Percentiles rank a stretch among this genome's conserved stretches.
Conservation (phyloP, 2,113 vertebrate genomes). For the Calidris pygmaea region DNA sequence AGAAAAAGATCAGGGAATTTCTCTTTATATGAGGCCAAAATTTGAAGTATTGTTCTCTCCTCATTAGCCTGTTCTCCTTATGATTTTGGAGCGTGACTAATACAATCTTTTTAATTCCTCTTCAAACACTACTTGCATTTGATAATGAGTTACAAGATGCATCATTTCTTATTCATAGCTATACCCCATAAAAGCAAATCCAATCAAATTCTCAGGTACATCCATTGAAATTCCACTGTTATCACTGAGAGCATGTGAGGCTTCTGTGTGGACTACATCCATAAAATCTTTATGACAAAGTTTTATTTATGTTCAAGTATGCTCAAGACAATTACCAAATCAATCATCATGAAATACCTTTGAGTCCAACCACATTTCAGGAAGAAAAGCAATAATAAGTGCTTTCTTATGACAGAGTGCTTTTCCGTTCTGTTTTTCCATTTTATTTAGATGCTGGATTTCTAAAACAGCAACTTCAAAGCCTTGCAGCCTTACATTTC, state of each 20-base stretch:
- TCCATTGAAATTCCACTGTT: background rate
- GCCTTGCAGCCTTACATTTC: background rate
- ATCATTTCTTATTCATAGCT: background rate
- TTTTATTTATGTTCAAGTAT: background rate
- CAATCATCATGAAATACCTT: background rate
- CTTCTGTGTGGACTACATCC: background rate
- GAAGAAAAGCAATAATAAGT: background rate
- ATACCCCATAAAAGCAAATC: background rate
- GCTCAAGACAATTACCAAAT: background rate
- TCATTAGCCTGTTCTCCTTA: background rate
- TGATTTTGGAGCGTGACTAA: background rate
- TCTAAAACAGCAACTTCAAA: constrained; percentile 14
- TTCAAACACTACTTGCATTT: background rate
- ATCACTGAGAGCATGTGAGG: background rate
- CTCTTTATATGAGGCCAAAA: background rate
- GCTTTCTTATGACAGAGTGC: background rate
- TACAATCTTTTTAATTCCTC: background rate
- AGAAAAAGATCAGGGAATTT: background rate
- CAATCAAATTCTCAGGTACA: background rate
- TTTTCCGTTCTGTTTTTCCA: background rate
- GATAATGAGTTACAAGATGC: background rate
- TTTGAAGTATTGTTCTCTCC: background rate
- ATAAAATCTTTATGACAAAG: background rate
- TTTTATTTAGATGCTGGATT: background rate
- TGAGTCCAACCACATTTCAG: background rate